Conservation (phyloP, 2,888 invertebrate genomes). For the Brachypalpus laphriformis region DNA sequence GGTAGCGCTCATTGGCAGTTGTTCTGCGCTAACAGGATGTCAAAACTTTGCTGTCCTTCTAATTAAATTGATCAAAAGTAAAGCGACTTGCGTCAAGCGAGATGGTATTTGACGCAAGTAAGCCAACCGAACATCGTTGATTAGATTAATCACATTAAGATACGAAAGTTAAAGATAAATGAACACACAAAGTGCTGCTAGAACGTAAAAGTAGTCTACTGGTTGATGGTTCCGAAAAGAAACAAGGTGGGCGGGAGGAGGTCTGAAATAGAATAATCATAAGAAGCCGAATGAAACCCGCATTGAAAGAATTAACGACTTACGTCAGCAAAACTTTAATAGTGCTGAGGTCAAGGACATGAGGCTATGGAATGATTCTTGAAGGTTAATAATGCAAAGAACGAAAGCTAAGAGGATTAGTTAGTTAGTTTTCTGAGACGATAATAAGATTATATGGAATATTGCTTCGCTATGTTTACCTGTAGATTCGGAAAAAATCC, state of each 20-base stretch:
- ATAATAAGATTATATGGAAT: not conserved
- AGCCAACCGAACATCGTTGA: conserved; percentile 6
- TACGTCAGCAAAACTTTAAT: conserved; percentile 1
- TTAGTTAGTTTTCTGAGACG: not conserved
- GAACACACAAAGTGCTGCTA: not conserved
- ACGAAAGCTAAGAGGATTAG: not conserved
- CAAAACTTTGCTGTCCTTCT: conserved; percentile 12
- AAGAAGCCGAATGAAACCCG: not conserved
- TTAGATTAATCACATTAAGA: conserved; percentile 39
- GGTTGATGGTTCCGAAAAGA: not conserved
- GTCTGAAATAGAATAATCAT: not conserved
- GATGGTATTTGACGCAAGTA: conserved; percentile 14
- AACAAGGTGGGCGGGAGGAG: not conserved
- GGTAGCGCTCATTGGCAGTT: not conserved
- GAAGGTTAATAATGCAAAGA: not conserved
- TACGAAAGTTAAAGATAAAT: conserved; percentile 23
- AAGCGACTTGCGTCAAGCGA: conserved; percentile 14
- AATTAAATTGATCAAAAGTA: not conserved
- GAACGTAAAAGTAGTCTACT: not conserved
- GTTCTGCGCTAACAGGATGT: not conserved
- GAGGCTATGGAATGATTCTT: not conserved
- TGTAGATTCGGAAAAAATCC: too few species aligned
- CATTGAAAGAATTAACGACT: conserved; percentile 1
- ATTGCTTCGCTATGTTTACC: too few species aligned
- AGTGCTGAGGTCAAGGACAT: not conserved